Evolutionary conservation across 2,888 invertebrate species (phyloP), one percentile per base, ranked within the genome.

Genomic region (Netelia fuscicornis): DNA sequence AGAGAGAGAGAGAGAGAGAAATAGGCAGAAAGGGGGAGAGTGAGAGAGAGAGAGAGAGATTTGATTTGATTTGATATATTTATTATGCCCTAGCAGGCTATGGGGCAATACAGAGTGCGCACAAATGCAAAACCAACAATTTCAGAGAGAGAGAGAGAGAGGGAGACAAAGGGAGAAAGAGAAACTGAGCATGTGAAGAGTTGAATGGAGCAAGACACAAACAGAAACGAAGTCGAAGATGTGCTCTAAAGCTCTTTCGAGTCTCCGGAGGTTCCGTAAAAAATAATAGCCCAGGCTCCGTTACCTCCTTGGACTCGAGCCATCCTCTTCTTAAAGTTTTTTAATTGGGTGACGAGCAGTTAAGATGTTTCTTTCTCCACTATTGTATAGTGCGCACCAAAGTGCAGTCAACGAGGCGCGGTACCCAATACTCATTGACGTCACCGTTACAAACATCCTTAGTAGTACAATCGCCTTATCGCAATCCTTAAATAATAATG

Each of bases 341-440:
- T 83, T 78, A 83, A 83, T 83, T 83, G 78, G 77, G 58, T 30
- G 13, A 68, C 67, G 72, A 58, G 77, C 11, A 77, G 67, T 60
- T 25, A 17, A 58, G 42, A 25, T 11, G 74, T 83, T 74, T 67
- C 60, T 71, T 70, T n/a, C 72, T 20, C 42, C 58, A 67, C 60
- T 60, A 60, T 60, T 30, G 37, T 77, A 72, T 67, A 48, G 44
- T 20, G 68, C 48, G 13, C 13, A 20, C 58, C 23, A 37, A 25
- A 54, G 54, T 64, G 64, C 62, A 77, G 48, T 25, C 58, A 60
- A 60, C 17, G 68, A 68, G 67, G 64, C 54, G 37, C 23, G 30
- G 56, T 44, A 72, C 54, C 44, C 17, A 25, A 17, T 42, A 54
- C 70, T n/a, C 20, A 42, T 20, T 6, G 42, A 56, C 72, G 23